A percentile compares a stretch with the other conserved stretches of the same genome.
phyloP scores from a whole-genome alignment of 2,888 invertebrate species.

The Sepiola atlantica region DNA sequence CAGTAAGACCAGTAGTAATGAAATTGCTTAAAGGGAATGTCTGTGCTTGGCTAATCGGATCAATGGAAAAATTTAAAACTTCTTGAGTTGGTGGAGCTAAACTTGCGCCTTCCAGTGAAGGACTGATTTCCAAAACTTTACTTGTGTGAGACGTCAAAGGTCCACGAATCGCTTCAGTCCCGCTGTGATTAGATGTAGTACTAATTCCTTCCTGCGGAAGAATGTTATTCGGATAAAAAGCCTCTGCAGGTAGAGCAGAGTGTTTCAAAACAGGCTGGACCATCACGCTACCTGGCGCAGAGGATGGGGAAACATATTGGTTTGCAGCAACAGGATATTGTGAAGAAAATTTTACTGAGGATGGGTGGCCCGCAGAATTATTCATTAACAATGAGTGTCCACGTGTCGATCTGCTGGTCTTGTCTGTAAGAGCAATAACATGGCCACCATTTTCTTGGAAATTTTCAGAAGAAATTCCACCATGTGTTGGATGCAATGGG shows the following conservation, averaged over 20 bases:
- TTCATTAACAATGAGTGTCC: background rate
- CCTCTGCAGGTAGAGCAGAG: background rate
- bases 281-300: background rate
- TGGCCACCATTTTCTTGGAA: background rate
- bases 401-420: background rate
- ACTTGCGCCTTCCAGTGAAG: background rate
- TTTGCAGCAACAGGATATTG: background rate
- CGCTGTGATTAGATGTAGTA: background rate
- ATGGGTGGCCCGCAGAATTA: background rate
- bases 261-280: background rate
- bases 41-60: background rate
- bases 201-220: background rate
- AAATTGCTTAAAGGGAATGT: background rate
- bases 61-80: background rate
- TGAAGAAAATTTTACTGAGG: background rate
- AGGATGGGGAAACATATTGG: background rate
- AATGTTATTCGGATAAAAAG: background rate
- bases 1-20: background rate
- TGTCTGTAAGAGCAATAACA: background rate
- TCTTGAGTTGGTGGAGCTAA: background rate
- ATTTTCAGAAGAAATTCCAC: background rate
- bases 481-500: background rate
- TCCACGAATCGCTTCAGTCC: background rate
- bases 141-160: constrained; percentile 12
- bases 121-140: background rate